phyloP scores from a whole-genome alignment of 2,797 vertebrate genomes.

The Sebastiscus albofasciatus region DNA sequence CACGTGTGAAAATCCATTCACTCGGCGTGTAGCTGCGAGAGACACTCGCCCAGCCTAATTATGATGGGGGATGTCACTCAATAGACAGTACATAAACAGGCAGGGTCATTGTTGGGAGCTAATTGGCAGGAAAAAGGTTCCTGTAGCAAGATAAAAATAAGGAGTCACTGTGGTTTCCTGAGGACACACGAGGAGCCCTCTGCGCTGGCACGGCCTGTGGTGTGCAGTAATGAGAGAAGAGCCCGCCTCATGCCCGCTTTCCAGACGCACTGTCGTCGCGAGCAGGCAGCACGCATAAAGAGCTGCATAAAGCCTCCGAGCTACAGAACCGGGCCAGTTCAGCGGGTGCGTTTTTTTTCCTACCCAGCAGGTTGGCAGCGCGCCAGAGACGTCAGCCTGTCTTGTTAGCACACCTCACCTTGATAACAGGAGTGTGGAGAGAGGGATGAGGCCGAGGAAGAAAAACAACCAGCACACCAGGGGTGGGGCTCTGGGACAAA shows the following conservation, averaged over 20 bases:
- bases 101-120: slow-evolving; percentile 75
- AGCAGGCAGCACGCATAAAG: slow-evolving; percentile 48
- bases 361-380: slow-evolving; percentile 55
- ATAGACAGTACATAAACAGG: slow-evolving; percentile 77
- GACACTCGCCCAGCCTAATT: slow-evolving; percentile 64
- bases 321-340: slow-evolving; percentile 60
- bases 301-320: slow-evolving; percentile 55
- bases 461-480: slow-evolving; percentile 70
- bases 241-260: slow-evolving; percentile 61
- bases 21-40: slow-evolving; percentile 54
- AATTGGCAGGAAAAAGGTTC: slow-evolving; percentile 77
- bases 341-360: slow-evolving; percentile 20
- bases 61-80: slow-evolving; percentile 75
- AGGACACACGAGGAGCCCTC: slow-evolving; percentile 60
- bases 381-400: slow-evolving; percentile 68
- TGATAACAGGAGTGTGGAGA: slow-evolving; percentile 75
- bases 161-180: slow-evolving; percentile 71
- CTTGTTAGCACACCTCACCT: slow-evolving; percentile 80
- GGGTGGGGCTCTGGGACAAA: slow-evolving; percentile 70
- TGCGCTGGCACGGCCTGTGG: slow-evolving; percentile 66
- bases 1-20: slow-evolving; percentile 67
- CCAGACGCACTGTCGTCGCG: slow-evolving; percentile 58
- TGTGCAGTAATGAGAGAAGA: slow-evolving; percentile 77
- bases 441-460: slow-evolving; percentile 66
- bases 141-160: slow-evolving; percentile 73